Conservation (phyloP, 2,113 vertebrate species). For the Microtus richardsoni region DNA sequence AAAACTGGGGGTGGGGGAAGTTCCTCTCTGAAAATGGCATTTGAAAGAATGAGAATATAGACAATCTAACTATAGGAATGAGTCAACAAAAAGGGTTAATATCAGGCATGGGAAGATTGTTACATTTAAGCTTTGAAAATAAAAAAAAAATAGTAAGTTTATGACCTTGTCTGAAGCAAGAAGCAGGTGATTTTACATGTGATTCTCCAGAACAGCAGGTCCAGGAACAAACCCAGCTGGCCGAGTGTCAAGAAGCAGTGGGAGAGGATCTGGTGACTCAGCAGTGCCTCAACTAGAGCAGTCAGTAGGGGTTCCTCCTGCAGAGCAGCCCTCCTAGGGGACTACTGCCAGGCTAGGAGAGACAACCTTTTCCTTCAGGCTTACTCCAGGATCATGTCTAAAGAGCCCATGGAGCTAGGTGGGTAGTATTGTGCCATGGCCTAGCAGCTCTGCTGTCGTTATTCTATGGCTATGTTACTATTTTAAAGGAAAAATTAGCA, state of each 20-base stretch:
- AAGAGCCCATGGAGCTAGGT: background rate
- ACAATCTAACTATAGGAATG: background rate
- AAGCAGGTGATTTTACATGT: background rate
- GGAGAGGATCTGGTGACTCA: background rate
- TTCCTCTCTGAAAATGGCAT: background rate
- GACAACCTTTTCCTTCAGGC: background rate
- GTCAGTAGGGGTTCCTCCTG: background rate
- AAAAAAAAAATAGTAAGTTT: background rate
- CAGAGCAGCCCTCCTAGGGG: background rate
- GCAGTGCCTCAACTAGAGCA: background rate
- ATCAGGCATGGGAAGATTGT: background rate
- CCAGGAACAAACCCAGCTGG: background rate
- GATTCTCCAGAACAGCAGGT: background rate
- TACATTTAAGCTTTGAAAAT: constrained; percentile 12
- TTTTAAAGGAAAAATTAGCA: constrained; percentile 3
- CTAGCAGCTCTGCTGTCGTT: background rate
- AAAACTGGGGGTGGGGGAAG: background rate
- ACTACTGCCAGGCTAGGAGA: background rate
- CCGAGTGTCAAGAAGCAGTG: background rate
- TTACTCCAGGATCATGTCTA: background rate
- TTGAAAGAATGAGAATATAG: constrained; percentile 23
- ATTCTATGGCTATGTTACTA: background rate
- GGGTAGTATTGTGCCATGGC: background rate
- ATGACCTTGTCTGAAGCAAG: background rate
- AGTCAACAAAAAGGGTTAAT: background rate